Evolutionary conservation across 2,888 invertebrate species (phyloP).

Genomic region (Pammene fasciana): DNA sequence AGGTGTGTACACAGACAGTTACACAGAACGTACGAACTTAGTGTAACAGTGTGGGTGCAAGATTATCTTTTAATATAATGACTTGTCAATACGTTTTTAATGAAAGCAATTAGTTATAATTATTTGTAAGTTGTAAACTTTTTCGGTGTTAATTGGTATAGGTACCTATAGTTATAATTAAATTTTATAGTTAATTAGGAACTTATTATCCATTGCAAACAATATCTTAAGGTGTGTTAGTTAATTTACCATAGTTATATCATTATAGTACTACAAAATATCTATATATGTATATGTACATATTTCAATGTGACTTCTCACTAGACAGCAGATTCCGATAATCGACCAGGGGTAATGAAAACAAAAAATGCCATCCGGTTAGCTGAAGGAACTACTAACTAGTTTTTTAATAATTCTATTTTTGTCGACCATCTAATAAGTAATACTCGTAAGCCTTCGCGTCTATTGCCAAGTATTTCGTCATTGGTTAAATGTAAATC

Average conservation of each 20-base stretch:
- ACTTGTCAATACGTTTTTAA: background rate
- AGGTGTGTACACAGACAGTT: slow-evolving; percentile 16
- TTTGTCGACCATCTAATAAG: slow-evolving; percentile 3
- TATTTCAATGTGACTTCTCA: background rate
- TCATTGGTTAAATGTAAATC: background rate
- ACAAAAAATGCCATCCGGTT: slow-evolving; percentile 10
- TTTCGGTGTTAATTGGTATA: background rate
- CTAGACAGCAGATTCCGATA: too few relatives aligned
- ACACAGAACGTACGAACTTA: slow-evolving; percentile 4
- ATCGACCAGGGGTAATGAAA: background rate
- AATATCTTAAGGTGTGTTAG: too few relatives aligned
- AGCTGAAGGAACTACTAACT: background rate
- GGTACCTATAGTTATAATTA: too few relatives aligned
- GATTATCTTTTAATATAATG: slow-evolving; percentile 19
- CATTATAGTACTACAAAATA: too few relatives aligned
- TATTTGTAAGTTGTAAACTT: background rate
- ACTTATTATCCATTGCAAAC: too few relatives aligned
- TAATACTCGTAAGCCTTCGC: too few relatives aligned
- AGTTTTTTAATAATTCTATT: slow-evolving; percentile 5
- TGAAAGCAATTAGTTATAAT: background rate
- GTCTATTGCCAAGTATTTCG: slow-evolving; percentile 7
- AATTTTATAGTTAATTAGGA: too few relatives aligned
- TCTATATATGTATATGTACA: too few relatives aligned
- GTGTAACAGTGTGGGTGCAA: background rate
- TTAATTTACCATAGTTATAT: too few relatives aligned